Base-by-base conservation (phyloP, 1,140 invertebrate genomes). In the Meloidogyne floridensis region DNA sequence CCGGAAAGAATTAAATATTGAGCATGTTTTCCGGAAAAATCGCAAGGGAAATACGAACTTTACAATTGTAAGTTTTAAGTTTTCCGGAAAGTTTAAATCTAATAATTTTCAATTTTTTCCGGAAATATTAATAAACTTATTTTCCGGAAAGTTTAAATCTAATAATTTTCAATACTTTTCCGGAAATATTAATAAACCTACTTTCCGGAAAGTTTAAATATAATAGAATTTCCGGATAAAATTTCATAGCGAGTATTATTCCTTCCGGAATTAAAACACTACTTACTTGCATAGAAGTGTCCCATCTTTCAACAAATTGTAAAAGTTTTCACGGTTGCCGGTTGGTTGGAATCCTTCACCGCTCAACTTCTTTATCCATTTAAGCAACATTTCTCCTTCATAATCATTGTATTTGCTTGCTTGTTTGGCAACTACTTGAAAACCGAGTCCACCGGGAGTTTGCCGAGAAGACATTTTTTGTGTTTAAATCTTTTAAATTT, bases 271-370 rank as follows among this genome's bases (percentile, higher is more conserved):
- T 6, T 47, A 6, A 47, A 47, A 47, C 42, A 32, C 6, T 18
- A 87, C 89, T 65, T 81, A 90, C 90, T 90, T 90, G 85, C 90
- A 91, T 15, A 90, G 85, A 8, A 90, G 83, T 13, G 87, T 87
- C 20, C 90, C 90, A 65, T 91, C 87, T 81, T 91, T 90, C 20
- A 90, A 82, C 5, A 89, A 77, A 69, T 88, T 87, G 51, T 75
- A 77, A 84, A 86, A 86, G 70, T 86, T 86, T 6, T 86, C 85
- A 53, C 77, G 86, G 75, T 74, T 76, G 47, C 85, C 85, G n/a
- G 72, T 18, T 51, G 85, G 88, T 43, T 32, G 85, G 47, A 86
- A 80, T 77, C 84, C 83, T 72, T 86, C 85, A 18, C 80, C 80
- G 18, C 83, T 86, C 11, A 87, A 53, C 51, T 87, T 80, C 42